Evolutionary conservation across 2,888 invertebrate species (phyloP).

Genomic region (Ypsolopha sequella): DNA sequence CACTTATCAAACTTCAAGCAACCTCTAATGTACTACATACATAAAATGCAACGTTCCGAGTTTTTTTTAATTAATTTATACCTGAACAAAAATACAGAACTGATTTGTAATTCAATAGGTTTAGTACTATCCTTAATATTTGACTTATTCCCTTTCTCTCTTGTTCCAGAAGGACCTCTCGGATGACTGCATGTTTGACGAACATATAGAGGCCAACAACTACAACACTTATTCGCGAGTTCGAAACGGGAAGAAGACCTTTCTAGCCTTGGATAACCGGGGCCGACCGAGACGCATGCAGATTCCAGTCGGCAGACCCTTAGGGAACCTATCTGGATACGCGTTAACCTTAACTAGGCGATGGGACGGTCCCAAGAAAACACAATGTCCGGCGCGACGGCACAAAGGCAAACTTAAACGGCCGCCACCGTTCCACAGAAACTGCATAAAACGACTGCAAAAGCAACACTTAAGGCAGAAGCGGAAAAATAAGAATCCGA

Average conservation of each 20-base stretch:
- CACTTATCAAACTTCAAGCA: neutral
- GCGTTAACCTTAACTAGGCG: conserved; percentile 72
- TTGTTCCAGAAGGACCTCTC: conserved; percentile 87
- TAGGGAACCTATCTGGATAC: conserved; percentile 82
- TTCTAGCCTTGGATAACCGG: conserved; percentile 81
- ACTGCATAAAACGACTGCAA: conserved; percentile 61
- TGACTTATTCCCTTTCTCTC: conserved; percentile 25
- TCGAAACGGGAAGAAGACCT: conserved; percentile 75
- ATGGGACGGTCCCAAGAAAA: conserved; percentile 43
- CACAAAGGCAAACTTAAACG: conserved; percentile 58
- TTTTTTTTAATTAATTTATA: neutral
- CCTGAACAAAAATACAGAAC: neutral
- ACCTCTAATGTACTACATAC: neutral
- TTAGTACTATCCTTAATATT: neutral
- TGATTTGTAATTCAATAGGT: neutral
- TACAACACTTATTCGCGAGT: conserved; percentile 89
- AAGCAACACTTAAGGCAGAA: conserved; percentile 51
- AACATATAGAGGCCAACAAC: conserved; percentile 86
- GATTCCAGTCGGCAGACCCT: conserved; percentile 74
- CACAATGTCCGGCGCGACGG: conserved; percentile 47
- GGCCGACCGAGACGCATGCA: conserved; percentile 81
- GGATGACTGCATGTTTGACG: conserved; percentile 89
- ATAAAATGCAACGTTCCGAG: neutral
- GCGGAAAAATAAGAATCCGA: conserved; percentile 64
- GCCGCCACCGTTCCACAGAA: conserved; percentile 51